phyloP scores from a whole-genome alignment of 2,113 vertebrate genomes.

The Apaloderma vittatum region DNA sequence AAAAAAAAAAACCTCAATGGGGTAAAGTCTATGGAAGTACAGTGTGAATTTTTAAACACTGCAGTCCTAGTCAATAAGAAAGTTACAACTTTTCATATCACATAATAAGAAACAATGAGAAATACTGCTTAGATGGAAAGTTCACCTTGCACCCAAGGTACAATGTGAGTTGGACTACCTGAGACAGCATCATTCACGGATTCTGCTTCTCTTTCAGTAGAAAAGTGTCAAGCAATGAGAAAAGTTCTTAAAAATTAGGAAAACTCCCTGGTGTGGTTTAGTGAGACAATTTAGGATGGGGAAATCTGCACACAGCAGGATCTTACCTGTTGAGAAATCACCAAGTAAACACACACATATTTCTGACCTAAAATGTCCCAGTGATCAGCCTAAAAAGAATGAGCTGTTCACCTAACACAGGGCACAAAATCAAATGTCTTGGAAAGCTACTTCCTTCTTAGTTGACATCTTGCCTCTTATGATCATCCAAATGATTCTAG shows the following conservation, averaged over 20 bases:
- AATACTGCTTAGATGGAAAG: background rate
- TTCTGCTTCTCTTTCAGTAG: background rate
- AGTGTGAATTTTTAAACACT: background rate
- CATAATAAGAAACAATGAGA: background rate
- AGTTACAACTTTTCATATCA: background rate
- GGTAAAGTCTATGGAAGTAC: background rate
- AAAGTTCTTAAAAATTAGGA: background rate
- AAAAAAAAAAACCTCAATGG: background rate
- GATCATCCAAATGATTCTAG: background rate
- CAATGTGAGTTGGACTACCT: fast-evolving
- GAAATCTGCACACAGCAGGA: background rate
- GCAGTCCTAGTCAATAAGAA: background rate
- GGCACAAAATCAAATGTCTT: background rate
- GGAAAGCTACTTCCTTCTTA: background rate
- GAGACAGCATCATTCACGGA: background rate
- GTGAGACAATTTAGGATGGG: background rate
- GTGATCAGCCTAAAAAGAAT: background rate
- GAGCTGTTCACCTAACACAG: background rate
- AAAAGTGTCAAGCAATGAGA: background rate
- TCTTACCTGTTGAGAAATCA: background rate
- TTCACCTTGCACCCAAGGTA: background rate
- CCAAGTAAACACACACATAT: background rate
- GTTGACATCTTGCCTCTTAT: background rate
- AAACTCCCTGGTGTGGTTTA: background rate
- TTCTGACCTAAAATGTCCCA: background rate